phyloP scores from a whole-genome alignment of 2,888 invertebrate species.

The Epsilonema sp. region DNA sequence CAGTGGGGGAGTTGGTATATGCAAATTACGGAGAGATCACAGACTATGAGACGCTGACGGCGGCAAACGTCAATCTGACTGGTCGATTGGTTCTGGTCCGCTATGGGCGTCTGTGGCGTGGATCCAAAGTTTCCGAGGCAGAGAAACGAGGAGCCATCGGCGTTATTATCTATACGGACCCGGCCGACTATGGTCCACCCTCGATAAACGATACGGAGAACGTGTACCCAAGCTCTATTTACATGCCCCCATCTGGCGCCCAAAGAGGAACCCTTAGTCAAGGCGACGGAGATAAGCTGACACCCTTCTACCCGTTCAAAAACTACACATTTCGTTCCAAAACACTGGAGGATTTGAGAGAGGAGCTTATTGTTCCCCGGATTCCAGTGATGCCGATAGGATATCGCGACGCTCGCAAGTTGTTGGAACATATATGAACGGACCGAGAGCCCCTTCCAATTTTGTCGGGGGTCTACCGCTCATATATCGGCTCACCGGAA shows the following conservation, averaged over 20 bases:
- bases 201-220: constrained; percentile 8
- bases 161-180: constrained; percentile 31
- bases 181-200: constrained; percentile 25
- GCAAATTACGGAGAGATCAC: constrained; percentile 31
- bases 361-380: no score
- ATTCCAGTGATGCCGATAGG: constrained; percentile 15
- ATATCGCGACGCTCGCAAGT: constrained; percentile 12
- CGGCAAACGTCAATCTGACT: constrained; percentile 18
- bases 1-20: constrained; percentile 25
- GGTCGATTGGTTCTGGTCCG: constrained; percentile 30
- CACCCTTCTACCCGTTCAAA: constrained; percentile 34
- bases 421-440: constrained; percentile 13
- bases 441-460: background rate
- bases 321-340: constrained; percentile 12
- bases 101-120: constrained; percentile 33
- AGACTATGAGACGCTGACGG: constrained; percentile 25
- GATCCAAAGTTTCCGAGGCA: constrained; percentile 30
- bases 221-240: constrained; percentile 27
- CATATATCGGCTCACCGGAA: no score
- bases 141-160: constrained; percentile 27
- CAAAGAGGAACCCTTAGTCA: constrained; percentile 31
- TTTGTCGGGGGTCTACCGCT: background rate
- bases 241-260: constrained; percentile 33
- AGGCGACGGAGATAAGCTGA: constrained; percentile 34
- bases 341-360: no score